Percentiles rank a stretch among this genome's conserved stretches.
These are phyloP conservation scores for Ellobium chinense DNA, from an alignment of 2,888 invertebrate species.

Conservation along the genomic window DNA sequence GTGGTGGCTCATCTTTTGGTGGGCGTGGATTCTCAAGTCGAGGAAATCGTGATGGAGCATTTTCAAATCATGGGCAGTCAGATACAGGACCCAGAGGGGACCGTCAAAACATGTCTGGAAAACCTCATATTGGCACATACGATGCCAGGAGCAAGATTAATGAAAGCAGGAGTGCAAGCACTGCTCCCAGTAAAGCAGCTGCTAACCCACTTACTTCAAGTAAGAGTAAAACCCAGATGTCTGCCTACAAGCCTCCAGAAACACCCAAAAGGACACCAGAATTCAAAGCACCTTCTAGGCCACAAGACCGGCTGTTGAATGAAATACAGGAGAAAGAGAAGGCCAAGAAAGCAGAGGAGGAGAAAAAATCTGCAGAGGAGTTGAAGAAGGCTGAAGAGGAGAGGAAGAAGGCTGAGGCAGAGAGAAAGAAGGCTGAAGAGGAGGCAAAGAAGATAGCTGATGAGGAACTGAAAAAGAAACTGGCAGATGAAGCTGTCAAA, in stretches of 20 bases:
- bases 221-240: neutral
- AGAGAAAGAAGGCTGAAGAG: neutral
- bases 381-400: slow-evolving; percentile 20
- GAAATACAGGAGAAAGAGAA: slow-evolving; percentile 41
- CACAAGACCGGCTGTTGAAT: slow-evolving; percentile 43
- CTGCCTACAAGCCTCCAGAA: neutral
- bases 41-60: slow-evolving; percentile 1
- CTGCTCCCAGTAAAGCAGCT: neutral
- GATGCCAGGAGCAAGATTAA: slow-evolving; percentile 34
- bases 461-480: slow-evolving; percentile 22
- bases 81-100: neutral
- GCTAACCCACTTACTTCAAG: neutral
- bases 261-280: neutral
- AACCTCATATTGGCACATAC: neutral
- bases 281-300: slow-evolving; percentile 29
- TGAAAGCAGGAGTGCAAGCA: neutral
- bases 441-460: slow-evolving; percentile 8
- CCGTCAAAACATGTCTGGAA: neutral
- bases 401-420: slow-evolving; percentile 1
- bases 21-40: slow-evolving; percentile 4
- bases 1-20: neutral
- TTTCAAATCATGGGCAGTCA: neutral
- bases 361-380: slow-evolving; percentile 13
- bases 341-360: slow-evolving; percentile 3
- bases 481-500: slow-evolving; percentile 38